Evolutionary conservation across 2,888 invertebrate species (phyloP).

Genomic region (Beris chalybata): DNA sequence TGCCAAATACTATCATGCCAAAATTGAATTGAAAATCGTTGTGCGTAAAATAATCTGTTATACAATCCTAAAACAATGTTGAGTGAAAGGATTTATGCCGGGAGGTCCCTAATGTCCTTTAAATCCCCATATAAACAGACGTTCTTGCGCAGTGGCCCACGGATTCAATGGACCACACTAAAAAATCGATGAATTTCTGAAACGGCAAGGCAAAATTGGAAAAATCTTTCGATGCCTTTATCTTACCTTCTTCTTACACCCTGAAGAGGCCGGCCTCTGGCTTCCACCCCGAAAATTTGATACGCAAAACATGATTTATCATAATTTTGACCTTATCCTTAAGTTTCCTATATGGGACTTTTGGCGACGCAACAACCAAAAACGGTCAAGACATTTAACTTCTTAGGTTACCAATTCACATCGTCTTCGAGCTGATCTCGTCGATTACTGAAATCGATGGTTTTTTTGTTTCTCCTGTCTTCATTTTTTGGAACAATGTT

Average conservation of each 20-base stretch:
- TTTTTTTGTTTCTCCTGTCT: not conserved
- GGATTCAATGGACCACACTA: slow-evolving; percentile 29
- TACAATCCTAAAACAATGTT: slow-evolving; percentile 35
- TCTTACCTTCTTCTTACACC: not conserved
- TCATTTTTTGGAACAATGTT: slow-evolving; percentile 24
- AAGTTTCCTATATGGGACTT: slow-evolving; percentile 2
- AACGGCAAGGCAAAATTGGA: slow-evolving; percentile 12
- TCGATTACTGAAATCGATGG: slow-evolving; percentile 4
- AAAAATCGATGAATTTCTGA: slow-evolving; percentile 16
- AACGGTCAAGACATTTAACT: slow-evolving; percentile 11
- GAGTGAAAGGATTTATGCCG: slow-evolving; percentile 31
- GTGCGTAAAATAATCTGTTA: slow-evolving; percentile 34
- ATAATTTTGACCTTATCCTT: slow-evolving; percentile 1
- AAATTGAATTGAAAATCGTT: slow-evolving; percentile 19
- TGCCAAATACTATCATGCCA: slow-evolving; percentile 17
- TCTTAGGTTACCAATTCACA: slow-evolving; percentile 22
- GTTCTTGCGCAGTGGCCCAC: slow-evolving; percentile 4
- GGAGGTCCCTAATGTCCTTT: slow-evolving; percentile 33
- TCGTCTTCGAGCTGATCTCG: not conserved
- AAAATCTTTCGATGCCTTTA: not conserved
- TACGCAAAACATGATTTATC: slow-evolving; percentile 29
- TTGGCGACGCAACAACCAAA: slow-evolving; percentile 17
- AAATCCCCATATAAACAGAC: slow-evolving; percentile 5
- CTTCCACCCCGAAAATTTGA: slow-evolving; percentile 13
- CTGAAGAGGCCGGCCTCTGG: not conserved